Base-by-base conservation (phyloP, 2,113 vertebrate species). In the Microtus montanus region DNA sequence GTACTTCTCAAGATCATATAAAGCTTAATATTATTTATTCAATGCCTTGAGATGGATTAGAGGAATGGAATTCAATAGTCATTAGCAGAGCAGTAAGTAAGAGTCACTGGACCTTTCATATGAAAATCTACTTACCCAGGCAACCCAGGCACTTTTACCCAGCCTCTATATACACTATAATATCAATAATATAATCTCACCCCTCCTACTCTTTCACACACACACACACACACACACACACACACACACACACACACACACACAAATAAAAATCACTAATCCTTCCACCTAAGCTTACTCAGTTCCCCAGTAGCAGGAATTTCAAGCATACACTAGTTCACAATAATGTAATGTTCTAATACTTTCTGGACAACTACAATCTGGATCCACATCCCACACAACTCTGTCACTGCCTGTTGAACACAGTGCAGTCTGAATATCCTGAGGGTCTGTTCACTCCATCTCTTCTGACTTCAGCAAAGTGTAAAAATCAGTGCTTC, bases 341-440 rank as follows among this genome's bases (percentile, higher is more conserved):
- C 26, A 24, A 49, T 5, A 13, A 1, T 92, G n/a, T 1, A 77
- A 77, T 47, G 10, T 0, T n/a, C 54, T 71, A 54, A 14, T 83
- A 19, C 8, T 83, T 93, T 47, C 24, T 64, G 0, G 26, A 7
- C 1, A 63, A 5, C 44, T 44, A 28, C 9, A 33, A n/a, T 54
- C 24, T 12, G 44, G 1, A 12, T 49, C 68, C 9, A 44, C 12
- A 49, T 47, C 2, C 22, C 5, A 17, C 30, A 4, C 1, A 2
- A 79, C 5, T 73, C 33, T 26, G 28, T 1, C 7, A 5, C 35
- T 13, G 12, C 3, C 7, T 61, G 11, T 38, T 20, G 38, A 0
- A 54, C 4, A 44, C 3, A 44, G 0, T 47, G 5, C 5, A 54
- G 10, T 17, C 77, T 63, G 5, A 44, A 9, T 11, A 61, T n/a